Percentiles rank a stretch among this genome's conserved stretches.
Conservation (phyloP, 2,888 invertebrate species). For the Lasioglossum calceatum region DNA sequence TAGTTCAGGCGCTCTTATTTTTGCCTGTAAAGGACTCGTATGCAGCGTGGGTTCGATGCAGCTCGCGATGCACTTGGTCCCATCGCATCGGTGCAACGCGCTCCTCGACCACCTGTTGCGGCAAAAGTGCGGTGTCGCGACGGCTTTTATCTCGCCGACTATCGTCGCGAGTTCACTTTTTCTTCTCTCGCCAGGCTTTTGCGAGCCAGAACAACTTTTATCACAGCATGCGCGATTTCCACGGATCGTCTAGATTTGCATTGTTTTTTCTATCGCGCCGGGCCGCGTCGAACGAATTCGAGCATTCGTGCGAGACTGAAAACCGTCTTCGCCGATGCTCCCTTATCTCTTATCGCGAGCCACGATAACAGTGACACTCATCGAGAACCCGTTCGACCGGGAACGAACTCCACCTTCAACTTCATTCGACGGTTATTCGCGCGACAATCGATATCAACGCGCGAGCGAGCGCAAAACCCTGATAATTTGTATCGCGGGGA, state of each 20-base stretch:
- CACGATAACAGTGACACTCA: slow-evolving; percentile 68
- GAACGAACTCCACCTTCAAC: not conserved
- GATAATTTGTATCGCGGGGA: not conserved
- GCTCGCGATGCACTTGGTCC: not conserved
- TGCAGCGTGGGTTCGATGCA: not conserved
- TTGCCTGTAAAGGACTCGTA: not conserved
- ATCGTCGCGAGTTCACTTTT: slow-evolving; percentile 9
- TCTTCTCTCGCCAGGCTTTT: not conserved
- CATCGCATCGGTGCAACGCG: not conserved
- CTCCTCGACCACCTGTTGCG: slow-evolving; percentile 65
- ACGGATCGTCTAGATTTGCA: not conserved
- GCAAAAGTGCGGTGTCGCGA: slow-evolving; percentile 24
- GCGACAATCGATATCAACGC: not conserved
- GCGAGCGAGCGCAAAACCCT: not conserved
- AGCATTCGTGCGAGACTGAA: slow-evolving; percentile 42
- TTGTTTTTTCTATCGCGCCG: not conserved
- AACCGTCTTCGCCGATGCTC: slow-evolving; percentile 45
- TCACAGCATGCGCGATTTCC: slow-evolving; percentile 2
- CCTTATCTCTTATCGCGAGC: slow-evolving; percentile 71
- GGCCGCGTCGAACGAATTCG: slow-evolving; percentile 36
- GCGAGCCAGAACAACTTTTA: not conserved
- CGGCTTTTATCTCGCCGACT: slow-evolving; percentile 22
- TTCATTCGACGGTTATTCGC: not conserved
- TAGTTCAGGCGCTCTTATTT: not conserved
- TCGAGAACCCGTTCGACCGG: slow-evolving; percentile 13